Conservation (phyloP, 2,113 vertebrate species). For the Leptosomus discolor region DNA sequence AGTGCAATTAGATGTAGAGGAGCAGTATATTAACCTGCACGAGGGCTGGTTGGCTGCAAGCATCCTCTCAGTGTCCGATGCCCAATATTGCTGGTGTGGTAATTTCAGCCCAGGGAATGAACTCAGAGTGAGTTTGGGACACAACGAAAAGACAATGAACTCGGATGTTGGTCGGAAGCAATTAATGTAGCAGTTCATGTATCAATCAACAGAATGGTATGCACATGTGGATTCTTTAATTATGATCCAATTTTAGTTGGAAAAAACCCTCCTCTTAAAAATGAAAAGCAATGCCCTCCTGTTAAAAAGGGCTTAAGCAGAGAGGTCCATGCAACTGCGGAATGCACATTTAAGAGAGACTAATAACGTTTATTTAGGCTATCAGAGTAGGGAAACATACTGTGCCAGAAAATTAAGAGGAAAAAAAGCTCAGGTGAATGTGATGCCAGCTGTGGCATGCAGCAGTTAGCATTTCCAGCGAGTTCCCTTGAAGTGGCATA, state of each 20-base stretch:
- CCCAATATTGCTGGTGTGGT: accelerated
- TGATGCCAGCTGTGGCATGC: not conserved
- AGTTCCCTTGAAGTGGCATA: not conserved
- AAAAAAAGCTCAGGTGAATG: not conserved
- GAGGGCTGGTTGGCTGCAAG: accelerated
- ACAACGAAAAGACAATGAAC: not conserved
- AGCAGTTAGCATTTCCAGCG: not conserved
- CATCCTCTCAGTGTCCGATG: accelerated
- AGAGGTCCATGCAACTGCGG: not conserved
- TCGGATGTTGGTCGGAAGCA: not conserved
- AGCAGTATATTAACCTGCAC: not conserved
- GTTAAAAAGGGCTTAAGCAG: not conserved
- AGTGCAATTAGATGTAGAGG: not conserved
- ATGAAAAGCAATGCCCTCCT: not conserved
- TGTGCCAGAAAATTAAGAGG: not conserved
- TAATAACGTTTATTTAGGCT: not conserved
- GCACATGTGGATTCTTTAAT: not conserved
- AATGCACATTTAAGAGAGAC: not conserved
- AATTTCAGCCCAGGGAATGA: not conserved
- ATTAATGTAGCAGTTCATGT: not conserved
- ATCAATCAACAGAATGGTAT: not conserved
- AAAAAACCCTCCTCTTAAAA: not conserved
- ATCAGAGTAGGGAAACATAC: not conserved
- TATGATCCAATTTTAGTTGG: not conserved
- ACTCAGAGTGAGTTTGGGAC: not conserved